phyloP scores from a whole-genome alignment of 2,797 vertebrate genomes.

The Columba guinea region DNA sequence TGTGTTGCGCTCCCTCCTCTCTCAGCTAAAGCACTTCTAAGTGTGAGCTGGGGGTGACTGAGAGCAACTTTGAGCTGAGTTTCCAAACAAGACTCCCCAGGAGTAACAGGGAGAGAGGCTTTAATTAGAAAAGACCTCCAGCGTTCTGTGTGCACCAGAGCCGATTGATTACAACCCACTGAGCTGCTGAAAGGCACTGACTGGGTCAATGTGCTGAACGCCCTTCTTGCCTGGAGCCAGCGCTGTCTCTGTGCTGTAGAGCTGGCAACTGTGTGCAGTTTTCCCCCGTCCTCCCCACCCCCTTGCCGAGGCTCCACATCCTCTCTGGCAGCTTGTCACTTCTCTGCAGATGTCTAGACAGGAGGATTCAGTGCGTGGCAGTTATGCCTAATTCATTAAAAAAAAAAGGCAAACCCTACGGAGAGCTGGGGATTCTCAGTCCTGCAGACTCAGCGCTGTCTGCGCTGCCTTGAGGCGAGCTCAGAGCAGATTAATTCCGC shows the following conservation, averaged over 20 bases:
- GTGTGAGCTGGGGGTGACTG: background rate
- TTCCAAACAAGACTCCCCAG: background rate
- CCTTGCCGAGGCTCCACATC: conserved; percentile 48
- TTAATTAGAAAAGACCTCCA: background rate
- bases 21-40: background rate
- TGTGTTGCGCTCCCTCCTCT: background rate
- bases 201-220: background rate
- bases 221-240: conserved; percentile 31
- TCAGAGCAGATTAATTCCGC: background rate
- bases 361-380: conserved; percentile 65
- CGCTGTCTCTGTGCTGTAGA: background rate
- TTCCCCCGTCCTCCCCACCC: conserved; percentile 18
- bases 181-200: background rate
- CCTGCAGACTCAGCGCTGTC: conserved; percentile 56
- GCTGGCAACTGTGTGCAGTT: background rate
- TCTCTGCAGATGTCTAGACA: conserved; percentile 72
- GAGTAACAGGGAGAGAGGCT: background rate
- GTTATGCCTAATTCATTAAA: conserved; percentile 62
- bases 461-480: conserved; percentile 3
- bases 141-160: background rate
- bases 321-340: conserved; percentile 70
- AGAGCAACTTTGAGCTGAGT: background rate
- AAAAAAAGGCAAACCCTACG: background rate
- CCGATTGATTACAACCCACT: background rate
- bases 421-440: conserved; percentile 37